Percentiles rank a stretch among this genome's conserved stretches.
These are phyloP conservation scores for Xyrichtys novacula DNA, from an alignment of 2,797 vertebrate genomes.

Conservation along the genomic window DNA sequence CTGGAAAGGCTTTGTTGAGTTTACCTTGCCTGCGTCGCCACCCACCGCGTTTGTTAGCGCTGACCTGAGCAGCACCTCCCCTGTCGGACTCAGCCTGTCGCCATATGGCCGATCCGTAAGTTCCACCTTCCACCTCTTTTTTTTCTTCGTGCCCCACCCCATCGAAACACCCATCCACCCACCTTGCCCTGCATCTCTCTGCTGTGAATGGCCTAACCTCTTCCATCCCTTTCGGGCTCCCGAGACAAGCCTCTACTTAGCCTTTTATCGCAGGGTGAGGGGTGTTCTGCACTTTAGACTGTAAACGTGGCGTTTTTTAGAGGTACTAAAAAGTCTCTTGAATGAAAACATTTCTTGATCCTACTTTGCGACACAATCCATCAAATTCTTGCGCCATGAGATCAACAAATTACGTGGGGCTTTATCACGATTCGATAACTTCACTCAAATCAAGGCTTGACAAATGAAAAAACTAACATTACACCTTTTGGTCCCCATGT, in stretches of 20 bases:
- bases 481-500: not conserved
- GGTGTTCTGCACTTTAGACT: conserved; percentile 31
- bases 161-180: conserved; percentile 81
- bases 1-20: conserved; percentile 90
- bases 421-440: not conserved
- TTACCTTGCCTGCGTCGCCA: conserved; percentile 87
- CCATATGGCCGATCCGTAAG: conserved; percentile 89
- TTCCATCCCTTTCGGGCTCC: conserved; percentile 81
- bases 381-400: not conserved
- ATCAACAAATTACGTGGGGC: not conserved
- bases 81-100: conserved; percentile 88
- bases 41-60: conserved; percentile 86
- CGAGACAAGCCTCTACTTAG: conserved; percentile 85
- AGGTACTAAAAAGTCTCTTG: not conserved
- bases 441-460: not conserved
- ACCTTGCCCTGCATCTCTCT: conserved; percentile 79
- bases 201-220: conserved; percentile 81
- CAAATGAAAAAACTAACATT: not conserved
- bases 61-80: conserved; percentile 88
- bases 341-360: not conserved
- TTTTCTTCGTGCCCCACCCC: conserved; percentile 74
- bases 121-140: conserved; percentile 78
- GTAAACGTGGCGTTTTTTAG: not conserved
- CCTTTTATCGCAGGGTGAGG: conserved; percentile 62
- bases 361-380: conserved; percentile 10